A percentile compares a stretch with the other conserved stretches of the same genome.
Evolutionary conservation across 1,140 invertebrate genomes (phyloP).

Genomic region (Macrobrachium rosenbergii): DNA sequence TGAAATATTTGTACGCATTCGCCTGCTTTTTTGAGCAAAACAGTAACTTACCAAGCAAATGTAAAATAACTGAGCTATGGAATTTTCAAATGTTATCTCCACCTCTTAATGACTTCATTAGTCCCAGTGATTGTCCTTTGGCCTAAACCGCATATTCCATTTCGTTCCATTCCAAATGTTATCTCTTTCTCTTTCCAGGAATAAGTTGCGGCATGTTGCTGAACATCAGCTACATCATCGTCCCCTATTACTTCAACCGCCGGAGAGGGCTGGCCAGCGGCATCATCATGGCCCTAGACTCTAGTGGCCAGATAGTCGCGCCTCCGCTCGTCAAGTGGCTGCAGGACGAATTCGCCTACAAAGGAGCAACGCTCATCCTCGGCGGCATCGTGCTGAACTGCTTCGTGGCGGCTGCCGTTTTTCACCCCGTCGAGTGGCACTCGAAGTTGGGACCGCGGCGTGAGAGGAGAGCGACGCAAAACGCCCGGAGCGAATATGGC

Average conservation of each 20-base stretch:
- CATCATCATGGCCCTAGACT: slow-evolving; percentile 10
- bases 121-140: no score
- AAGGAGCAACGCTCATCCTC: slow-evolving; percentile 39
- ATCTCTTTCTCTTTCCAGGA: neutral
- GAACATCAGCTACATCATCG: neutral
- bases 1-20: no score
- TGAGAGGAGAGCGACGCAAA: neutral
- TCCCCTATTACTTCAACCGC: slow-evolving; percentile 35
- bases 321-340: slow-evolving; percentile 20
- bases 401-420: slow-evolving; percentile 34
- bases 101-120: no score
- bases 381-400: slow-evolving; percentile 31
- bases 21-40: no score
- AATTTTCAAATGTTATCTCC: neutral
- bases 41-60: neutral
- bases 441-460: neutral
- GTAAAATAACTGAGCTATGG: neutral
- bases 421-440: slow-evolving; percentile 49
- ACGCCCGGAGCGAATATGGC: neutral
- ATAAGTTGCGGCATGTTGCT: neutral
- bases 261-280: slow-evolving; percentile 29
- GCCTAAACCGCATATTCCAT: no score
- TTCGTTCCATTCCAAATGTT: no score
- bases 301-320: slow-evolving; percentile 20
- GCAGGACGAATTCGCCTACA: slow-evolving; percentile 40